Evolutionary conservation across 1,140 invertebrate species (phyloP), one percentile per base, ranked within the genome.

Genomic region (Drosophila truncata): DNA sequence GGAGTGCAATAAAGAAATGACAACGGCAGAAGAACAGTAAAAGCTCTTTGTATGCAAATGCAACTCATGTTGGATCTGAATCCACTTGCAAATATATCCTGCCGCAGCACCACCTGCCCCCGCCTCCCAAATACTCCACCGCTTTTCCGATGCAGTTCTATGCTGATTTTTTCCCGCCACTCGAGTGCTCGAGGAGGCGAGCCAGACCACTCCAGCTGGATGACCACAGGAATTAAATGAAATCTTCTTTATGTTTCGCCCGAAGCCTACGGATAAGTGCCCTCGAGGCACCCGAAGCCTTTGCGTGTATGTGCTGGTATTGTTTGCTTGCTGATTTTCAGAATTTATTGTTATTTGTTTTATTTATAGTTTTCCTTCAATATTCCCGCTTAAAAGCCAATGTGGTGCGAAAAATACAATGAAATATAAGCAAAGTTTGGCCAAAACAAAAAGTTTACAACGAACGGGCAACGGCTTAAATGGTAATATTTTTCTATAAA

Each of bases 151-250:
- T 78, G 58, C 63, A 65, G 74, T 57, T 46, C 57, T 54, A 44
- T 66, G 52, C 59, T 55, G 64, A 58, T 57, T 63, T 42, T 63
- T 79, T 86, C 49, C 69, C 60, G 61, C 70, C 80, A 73, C 84
- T 88, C 65, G 73, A 77, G 57, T 50, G 60, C 59, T 80, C 69
- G 72, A 72, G 82, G 74, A 65, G 82, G 84, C 80, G 64, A 80
- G 77, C 77, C 80, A 88, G 84, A 87, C 80, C 85, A 87, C 84
- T 87, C 67, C 80, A 87, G 50, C 67, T 78, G 80, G 67, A 80
- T 80, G 85, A 84, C 84, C 85, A 88, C 84, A 87, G 84, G 80
- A 87, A 84, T 84, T 84, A 88, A 87, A 88, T 83, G 80, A 69
- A 87, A 80, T 87, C 67, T 73, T 83, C 72, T 82, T 77, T 64